Conservation (phyloP, 2,888 invertebrate species). For the Sussaba pulchella region DNA sequence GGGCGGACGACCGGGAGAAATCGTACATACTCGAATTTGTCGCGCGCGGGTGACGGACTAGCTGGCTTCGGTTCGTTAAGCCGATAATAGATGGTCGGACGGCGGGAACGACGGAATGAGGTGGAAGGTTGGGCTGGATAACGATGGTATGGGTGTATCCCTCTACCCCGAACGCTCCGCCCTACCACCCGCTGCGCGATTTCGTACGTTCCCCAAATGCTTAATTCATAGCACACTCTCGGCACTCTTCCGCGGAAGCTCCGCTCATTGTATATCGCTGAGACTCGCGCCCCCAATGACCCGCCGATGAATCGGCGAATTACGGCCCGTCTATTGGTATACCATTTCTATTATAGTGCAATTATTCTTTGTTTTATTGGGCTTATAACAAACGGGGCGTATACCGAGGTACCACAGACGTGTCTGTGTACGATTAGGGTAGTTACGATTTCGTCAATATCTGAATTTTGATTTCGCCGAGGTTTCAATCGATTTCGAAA, state of each 20-base stretch:
- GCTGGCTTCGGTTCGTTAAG: conserved; percentile 64
- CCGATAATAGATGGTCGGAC: conserved; percentile 62
- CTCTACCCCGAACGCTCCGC: conserved; percentile 26
- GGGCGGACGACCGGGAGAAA: conserved; percentile 58
- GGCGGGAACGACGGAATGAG: conserved; percentile 38
- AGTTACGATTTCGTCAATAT: too few relatives aligned
- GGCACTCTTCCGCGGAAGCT: conserved; percentile 36
- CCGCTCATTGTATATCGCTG: conserved; percentile 46
- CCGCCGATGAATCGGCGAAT: conserved; percentile 17
- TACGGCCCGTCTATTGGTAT: conserved; percentile 15
- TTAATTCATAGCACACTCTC: conserved; percentile 76
- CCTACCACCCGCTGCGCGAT: conserved; percentile 5
- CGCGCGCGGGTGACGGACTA: conserved; percentile 53
- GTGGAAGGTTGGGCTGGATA: conserved; percentile 1
- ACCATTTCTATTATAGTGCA: neutral
- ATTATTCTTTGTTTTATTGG: conserved; percentile 4
- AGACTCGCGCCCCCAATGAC: neutral
- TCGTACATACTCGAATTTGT: conserved; percentile 59
- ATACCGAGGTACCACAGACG: too few relatives aligned
- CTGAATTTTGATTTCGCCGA: too few relatives aligned
- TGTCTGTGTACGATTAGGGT: too few relatives aligned
- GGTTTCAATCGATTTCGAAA: too few relatives aligned
- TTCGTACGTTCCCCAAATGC: conserved; percentile 68
- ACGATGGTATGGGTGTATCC: conserved; percentile 3
- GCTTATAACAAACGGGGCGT: too few relatives aligned